Evolutionary conservation across 2,888 invertebrate species (phyloP).

Genomic region (Blera fallax): DNA sequence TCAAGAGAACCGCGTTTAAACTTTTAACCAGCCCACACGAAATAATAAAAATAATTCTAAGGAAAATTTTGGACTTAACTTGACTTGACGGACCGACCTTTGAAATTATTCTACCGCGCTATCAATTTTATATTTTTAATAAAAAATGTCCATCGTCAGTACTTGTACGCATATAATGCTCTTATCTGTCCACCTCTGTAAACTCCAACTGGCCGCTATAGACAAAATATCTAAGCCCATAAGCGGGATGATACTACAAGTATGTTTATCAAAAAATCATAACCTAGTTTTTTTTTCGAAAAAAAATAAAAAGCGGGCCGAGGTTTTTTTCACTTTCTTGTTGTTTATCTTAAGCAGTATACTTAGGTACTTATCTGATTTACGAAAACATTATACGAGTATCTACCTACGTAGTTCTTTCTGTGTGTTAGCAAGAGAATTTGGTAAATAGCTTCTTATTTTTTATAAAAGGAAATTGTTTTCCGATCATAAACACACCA

Average conservation of each 20-base stretch:
- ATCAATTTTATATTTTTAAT: not conserved
- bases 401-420: not conserved
- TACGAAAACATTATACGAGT: not conserved
- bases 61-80: not conserved
- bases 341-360: constrained; percentile 3
- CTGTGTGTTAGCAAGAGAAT: not conserved
- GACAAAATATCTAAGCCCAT: not conserved
- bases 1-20: not conserved
- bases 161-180: not conserved
- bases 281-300: not conserved
- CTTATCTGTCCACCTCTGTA: not conserved
- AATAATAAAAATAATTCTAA: not conserved
- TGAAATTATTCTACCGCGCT: not conserved
- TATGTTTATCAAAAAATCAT: not conserved
- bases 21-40: not conserved
- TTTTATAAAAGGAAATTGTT: not conserved
- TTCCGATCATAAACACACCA: not conserved
- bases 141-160: not conserved
- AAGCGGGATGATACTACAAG: not conserved
- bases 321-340: not conserved
- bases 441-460: not conserved
- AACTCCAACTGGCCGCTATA: not conserved
- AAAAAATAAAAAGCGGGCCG: not conserved
- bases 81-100: not conserved
- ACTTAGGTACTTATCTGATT: constrained; percentile 10